Base-by-base conservation (phyloP, 2,797 vertebrate genomes). In the Liparis tanakae region DNA sequence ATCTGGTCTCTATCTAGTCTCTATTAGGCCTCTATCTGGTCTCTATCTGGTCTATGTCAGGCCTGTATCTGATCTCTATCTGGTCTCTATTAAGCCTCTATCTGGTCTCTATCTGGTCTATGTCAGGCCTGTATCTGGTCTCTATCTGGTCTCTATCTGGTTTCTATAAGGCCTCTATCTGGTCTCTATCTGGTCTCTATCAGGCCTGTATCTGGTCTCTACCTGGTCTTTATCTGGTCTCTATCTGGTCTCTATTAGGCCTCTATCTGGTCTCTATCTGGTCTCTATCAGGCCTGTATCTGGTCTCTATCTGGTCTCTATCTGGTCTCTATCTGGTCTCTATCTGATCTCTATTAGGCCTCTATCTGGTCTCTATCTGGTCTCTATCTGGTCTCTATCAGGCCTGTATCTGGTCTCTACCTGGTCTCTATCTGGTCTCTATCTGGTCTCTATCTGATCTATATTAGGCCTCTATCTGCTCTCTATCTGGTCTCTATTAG, bases 391-490 rank as follows among this genome's bases (percentile, higher is more conserved):
- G 14, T 3, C 60, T 33, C 41, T 44, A 22, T 39, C n/a, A 3
- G 7, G 46, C 0, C 50, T 51, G 10, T 51, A 51, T 22, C 9
- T 9, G 50, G 22, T 14, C 14, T 33, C 17, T 6, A 0, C 33
- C 9, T 0, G 15, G 5, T 3, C 25, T 34, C 2, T 2, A 3
- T 46, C 1, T 0, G 22, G 10, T 7, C 14, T 30, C 14, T 6
- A 1, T 61, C 1, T 0, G 39, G 14, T 3, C 60, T 33, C 41
- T 44, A 22, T 39, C n/a, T n/a, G n/a, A n/a, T n/a, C n/a, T n/a
- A n/a, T n/a, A n/a, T n/a, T n/a, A n/a, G 25, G 25, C 15, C 5
- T 33, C 22, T 17, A 1, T 61, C 3, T 0, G 58, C 3, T 4
- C 20, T 25, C 14, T 9, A 8, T 43, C 3, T 2, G 22, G 14